Conservation (phyloP, 1,140 invertebrate genomes). For the Patella vulgata region DNA sequence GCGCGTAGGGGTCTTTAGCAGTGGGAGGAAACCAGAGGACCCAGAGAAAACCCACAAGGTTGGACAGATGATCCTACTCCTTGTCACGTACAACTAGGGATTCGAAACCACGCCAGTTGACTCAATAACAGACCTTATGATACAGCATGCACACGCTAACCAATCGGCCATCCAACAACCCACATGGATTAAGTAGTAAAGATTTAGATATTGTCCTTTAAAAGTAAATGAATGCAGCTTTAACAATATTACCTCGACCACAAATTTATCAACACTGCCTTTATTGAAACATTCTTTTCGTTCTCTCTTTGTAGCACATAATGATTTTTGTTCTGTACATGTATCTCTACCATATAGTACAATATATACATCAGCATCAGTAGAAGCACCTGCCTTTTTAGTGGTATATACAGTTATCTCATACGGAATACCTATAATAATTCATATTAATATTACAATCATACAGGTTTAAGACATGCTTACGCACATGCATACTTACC, state of each 20-base stretch:
- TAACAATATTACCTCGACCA: conserved; percentile 66
- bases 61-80: too few species aligned
- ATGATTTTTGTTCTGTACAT: conserved; percentile 58
- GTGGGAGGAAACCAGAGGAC: too few species aligned
- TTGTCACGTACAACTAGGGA: too few species aligned
- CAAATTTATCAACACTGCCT: conserved; percentile 54
- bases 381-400: conserved; percentile 55
- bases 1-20: too few species aligned
- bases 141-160: too few species aligned
- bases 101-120: too few species aligned
- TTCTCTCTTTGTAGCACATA: conserved; percentile 61
- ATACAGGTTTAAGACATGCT: neutral
- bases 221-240: too few species aligned
- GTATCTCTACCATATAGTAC: conserved; percentile 62
- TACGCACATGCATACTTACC: conserved; percentile 9
- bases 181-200: too few species aligned
- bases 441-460: neutral
- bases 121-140: too few species aligned
- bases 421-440: conserved; percentile 61
- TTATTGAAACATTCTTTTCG: conserved; percentile 59
- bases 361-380: conserved; percentile 62
- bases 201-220: too few species aligned
- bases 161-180: too few species aligned
- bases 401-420: conserved; percentile 63
- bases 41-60: too few species aligned